Percentiles rank a stretch among this genome's conserved stretches.
Evolutionary conservation across 2,113 vertebrate species (phyloP).

Genomic region (Telmatochromis sp.): DNA sequence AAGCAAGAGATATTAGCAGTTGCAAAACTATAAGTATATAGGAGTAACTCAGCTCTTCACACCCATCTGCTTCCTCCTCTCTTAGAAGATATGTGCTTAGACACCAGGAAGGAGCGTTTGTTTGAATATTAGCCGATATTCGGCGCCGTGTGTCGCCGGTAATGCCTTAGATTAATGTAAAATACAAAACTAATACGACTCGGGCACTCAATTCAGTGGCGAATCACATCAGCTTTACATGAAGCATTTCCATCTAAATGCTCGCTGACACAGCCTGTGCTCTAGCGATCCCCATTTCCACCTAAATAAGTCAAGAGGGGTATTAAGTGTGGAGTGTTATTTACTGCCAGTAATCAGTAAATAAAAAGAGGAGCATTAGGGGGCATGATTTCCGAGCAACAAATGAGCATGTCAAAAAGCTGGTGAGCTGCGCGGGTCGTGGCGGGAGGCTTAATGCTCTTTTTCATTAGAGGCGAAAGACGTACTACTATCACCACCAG

Average conservation of each 20-base stretch:
- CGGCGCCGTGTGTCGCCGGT: neutral
- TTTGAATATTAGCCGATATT: conserved; percentile 19
- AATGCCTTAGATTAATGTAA: conserved; percentile 47
- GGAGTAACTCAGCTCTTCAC: conserved; percentile 7
- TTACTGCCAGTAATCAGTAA: conserved; percentile 56
- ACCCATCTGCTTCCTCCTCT: conserved; percentile 7
- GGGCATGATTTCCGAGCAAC: conserved; percentile 45
- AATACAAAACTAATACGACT: conserved; percentile 56
- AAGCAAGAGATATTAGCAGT: neutral
- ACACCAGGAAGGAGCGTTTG: conserved; percentile 24
- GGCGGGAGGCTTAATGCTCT: conserved; percentile 21
- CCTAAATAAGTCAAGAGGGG: conserved; percentile 41
- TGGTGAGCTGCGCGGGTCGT: neutral
- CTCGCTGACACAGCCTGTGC: conserved; percentile 2
- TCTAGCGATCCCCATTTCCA: conserved; percentile 15
- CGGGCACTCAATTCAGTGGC: neutral
- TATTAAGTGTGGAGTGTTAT: conserved; percentile 48
- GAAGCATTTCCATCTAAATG: conserved; percentile 34
- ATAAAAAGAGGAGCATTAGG: conserved; percentile 52
- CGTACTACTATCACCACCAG: neutral
- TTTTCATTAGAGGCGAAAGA: conserved; percentile 13
- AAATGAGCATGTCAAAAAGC: conserved; percentile 53
- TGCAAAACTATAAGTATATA: neutral
- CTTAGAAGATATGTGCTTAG: conserved; percentile 30
- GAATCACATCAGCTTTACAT: conserved; percentile 48